Base-by-base conservation (phyloP, 2,888 invertebrate species). In the Drosophila anomalata region DNA sequence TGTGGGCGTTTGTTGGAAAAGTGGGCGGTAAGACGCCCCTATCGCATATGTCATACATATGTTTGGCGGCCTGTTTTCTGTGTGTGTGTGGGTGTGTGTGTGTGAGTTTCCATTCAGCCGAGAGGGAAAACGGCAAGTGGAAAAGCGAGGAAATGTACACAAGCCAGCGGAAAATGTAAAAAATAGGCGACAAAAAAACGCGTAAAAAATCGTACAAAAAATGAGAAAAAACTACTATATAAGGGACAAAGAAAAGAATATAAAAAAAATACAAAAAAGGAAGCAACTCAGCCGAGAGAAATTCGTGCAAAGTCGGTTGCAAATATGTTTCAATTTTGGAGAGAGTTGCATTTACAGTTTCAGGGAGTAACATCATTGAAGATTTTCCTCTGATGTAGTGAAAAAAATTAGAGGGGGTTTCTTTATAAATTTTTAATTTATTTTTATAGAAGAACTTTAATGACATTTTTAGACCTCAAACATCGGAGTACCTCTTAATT, bases 241-340 rank as follows among this genome's bases (percentile, higher is more conserved):
- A 11, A 5, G 11, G 11, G n/a, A 33, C 11, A 4, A 33, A 33
- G 4, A n/a, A 22, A 20, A 29, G 17, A 42, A 26, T 9, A 8
- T 12, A 5, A 20, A 47, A 36, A 12, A 66, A 22, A 17, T 17
- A 17, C 17, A 17, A 17, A 41, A 42, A 17, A 41, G 8, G 41
- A 41, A 17, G 8, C 17, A n/a, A 1, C 41, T 14, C 41, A 14
- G 41, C 2, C 41, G n/a, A 41, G 58, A 54, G 47, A 75, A 47
- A 58, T 61, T 50, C 58, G 41, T 36, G 47, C 47, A 36, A 54
- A 53, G 24, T 31, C 26, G 12, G 46, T 39, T 52, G 47, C 48
- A 63, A 77, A 79, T 69, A 73, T 78, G 79, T 79, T 80, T 79
- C 57, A 77, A 71, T 73, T 79, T 65, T 50, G 63, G 61, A 62